Conservation (phyloP, 92 coral and sea anemone species). For the Actinostola sp. region DNA sequence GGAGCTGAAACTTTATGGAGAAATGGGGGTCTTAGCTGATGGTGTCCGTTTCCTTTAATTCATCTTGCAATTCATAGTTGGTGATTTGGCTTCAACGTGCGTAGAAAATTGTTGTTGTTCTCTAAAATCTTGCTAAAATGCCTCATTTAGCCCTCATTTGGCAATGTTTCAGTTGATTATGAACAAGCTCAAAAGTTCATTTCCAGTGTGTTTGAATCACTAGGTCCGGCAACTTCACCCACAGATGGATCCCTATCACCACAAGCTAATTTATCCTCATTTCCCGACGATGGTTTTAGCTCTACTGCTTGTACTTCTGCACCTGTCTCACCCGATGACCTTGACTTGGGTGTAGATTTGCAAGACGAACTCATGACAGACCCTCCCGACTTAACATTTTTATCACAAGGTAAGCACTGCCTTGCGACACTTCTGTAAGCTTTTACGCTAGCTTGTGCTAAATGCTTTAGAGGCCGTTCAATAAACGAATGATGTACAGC, state of each 20-base stretch:
- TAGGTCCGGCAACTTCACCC: slow-evolving; percentile 74
- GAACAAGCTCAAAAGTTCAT: slow-evolving; percentile 19
- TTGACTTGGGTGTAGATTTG: slow-evolving; percentile 91
- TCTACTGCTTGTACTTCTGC: slow-evolving; percentile 99
- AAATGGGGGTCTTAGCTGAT: slow-evolving; percentile 79
- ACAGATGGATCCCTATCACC: slow-evolving; percentile 73
- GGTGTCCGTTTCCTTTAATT: slow-evolving; percentile 19
- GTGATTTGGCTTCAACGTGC: slow-evolving; percentile 5
- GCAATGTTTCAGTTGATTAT: slow-evolving; percentile 40
- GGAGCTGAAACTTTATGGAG: slow-evolving; percentile 63
- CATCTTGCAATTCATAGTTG: slow-evolving; percentile 17
- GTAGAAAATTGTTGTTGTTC: background rate
- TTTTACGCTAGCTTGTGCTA: slow-evolving; percentile 12
- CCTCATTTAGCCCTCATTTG: slow-evolving; percentile 26
- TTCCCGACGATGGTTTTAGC: slow-evolving; percentile 84
- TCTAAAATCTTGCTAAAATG: background rate
- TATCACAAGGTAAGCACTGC: slow-evolving; percentile 90
- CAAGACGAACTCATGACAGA: slow-evolving; percentile 84
- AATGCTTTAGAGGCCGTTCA: no score
- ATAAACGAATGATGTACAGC: no score
- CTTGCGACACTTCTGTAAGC: slow-evolving; percentile 61
- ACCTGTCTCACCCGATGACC: slow-evolving; percentile 77
- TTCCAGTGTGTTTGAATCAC: slow-evolving; percentile 42
- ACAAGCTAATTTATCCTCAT: slow-evolving; percentile 91
- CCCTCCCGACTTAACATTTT: slow-evolving; percentile 78